Evolutionary conservation across 2,113 vertebrate species (phyloP), one percentile per base, ranked within the genome.

Genomic region (Oxygymnocypris stewartii): DNA sequence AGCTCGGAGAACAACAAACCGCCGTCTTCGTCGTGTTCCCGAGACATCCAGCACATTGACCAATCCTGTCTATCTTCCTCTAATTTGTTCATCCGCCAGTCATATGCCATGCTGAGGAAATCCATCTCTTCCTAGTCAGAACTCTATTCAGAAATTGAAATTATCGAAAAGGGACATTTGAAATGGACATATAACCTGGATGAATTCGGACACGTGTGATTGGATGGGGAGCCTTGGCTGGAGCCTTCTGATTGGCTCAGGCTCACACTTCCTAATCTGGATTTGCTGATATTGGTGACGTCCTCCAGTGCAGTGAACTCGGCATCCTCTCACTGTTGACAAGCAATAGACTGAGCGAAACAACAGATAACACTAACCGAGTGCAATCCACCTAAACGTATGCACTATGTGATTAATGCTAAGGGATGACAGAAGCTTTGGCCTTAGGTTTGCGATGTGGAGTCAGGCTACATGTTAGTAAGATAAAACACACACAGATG

Each of bases 371-470:
- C 91, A 94, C 93, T 91, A 93, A 94, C 90, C 88, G 87, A 85
- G 91, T 91, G 92, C 91, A 90, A 85, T 89, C 91, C 92, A 92
- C 91, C 89, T 92, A 92, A 93, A 92, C 93, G 4, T 94, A 94
- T 94, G 93, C 94, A 95, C 93, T 94, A 94, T 91, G 91, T 90
- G 85, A 74, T 82, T 69, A 49, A 51, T 82, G 84, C 90, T 92
- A 92, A 91, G 91, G 92, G 92, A 93, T 92, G 93, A 91, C 92
- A 83, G 89, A 88, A 28, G 76, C 76, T 78, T 54, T 78, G 76
- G 47, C 28, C 76, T 78, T 54, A 54, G 76, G 18, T 87, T 88
- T 91, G 93, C 91, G 92, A 94, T 93, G 90, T 86, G 31, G 89
- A 87, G 89, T 90, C 90, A 73, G 75, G 86, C 61, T 47, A 47